These are phyloP conservation scores for Diadumene lineata DNA, from an alignment of 92 coral and sea anemone species.

Conservation along the genomic window DNA sequence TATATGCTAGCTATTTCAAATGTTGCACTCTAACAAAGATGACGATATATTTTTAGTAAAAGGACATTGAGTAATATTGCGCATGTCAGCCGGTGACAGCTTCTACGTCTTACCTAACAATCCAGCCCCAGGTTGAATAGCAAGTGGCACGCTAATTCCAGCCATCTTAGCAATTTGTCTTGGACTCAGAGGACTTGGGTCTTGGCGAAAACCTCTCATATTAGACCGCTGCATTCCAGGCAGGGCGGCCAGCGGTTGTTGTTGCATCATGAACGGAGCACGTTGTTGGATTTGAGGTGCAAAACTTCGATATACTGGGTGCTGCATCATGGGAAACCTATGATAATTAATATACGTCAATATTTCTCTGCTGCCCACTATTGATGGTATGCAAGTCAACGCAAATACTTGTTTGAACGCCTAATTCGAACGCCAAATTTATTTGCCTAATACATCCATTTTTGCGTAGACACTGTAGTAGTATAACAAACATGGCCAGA, in stretches of 20 bases:
- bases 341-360: not conserved
- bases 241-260: not conserved
- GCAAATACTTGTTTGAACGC: too few relatives aligned
- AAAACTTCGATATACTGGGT: not conserved
- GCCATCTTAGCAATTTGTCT: constrained; percentile 70
- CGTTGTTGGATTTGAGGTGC: not conserved
- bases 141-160: constrained; percentile 75
- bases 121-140: constrained; percentile 64
- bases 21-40: too few relatives aligned
- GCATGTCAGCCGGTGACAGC: too few relatives aligned
- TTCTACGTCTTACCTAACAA: constrained; percentile 59
- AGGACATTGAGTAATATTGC: too few relatives aligned
- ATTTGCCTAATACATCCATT: too few relatives aligned
- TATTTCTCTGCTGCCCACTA: too few relatives aligned
- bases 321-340: constrained; percentile 10
- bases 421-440: too few relatives aligned
- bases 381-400: too few relatives aligned
- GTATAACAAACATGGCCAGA: too few relatives aligned
- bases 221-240: constrained; percentile 26
- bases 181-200: constrained; percentile 47
- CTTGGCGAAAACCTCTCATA: constrained; percentile 3
- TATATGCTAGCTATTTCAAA: too few relatives aligned
- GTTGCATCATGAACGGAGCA: constrained; percentile 13
- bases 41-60: too few relatives aligned
- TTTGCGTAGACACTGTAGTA: too few relatives aligned